Evolutionary conservation across 2,888 invertebrate species (phyloP).

Genomic region (Labia minor): DNA sequence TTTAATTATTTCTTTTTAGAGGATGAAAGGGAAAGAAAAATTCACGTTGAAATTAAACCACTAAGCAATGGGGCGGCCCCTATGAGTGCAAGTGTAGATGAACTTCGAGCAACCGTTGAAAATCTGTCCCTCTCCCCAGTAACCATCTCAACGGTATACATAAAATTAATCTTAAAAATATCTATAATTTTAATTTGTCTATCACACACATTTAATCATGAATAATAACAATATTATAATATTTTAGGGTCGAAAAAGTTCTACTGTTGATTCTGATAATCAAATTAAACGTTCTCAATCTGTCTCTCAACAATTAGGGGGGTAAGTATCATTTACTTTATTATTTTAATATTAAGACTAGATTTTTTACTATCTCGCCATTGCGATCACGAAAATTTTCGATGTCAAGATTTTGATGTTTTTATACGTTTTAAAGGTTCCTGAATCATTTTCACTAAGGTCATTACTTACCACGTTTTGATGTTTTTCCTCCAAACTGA

Average conservation of each 20-base stretch:
- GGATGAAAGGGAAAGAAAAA: slow-evolving; percentile 77
- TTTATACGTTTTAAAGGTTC: too few species aligned
- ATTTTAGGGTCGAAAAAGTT: slow-evolving; percentile 50
- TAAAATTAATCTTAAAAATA: neutral
- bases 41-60: slow-evolving; percentile 91
- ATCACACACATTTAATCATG: neutral
- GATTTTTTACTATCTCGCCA: too few species aligned
- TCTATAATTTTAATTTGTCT: slow-evolving; percentile 15
- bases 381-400: too few species aligned
- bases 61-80: slow-evolving; percentile 79
- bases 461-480: too few species aligned
- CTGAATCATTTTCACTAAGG: too few species aligned
- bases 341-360: too few species aligned
- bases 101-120: slow-evolving; percentile 82
- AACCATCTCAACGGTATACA: slow-evolving; percentile 46
- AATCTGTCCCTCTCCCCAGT: slow-evolving; percentile 75
- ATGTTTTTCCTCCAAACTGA: too few species aligned
- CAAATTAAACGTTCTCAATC: slow-evolving; percentile 61
- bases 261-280: slow-evolving; percentile 54
- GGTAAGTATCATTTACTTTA: slow-evolving; percentile 37
- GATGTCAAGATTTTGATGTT: too few species aligned
- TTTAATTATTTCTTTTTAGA: slow-evolving; percentile 35
- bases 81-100: slow-evolving; percentile 92
- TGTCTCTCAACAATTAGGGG: slow-evolving; percentile 60
- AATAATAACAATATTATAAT: too few species aligned